Conservation (phyloP, 1,140 invertebrate genomes). For the Mesaphorura yosii region DNA sequence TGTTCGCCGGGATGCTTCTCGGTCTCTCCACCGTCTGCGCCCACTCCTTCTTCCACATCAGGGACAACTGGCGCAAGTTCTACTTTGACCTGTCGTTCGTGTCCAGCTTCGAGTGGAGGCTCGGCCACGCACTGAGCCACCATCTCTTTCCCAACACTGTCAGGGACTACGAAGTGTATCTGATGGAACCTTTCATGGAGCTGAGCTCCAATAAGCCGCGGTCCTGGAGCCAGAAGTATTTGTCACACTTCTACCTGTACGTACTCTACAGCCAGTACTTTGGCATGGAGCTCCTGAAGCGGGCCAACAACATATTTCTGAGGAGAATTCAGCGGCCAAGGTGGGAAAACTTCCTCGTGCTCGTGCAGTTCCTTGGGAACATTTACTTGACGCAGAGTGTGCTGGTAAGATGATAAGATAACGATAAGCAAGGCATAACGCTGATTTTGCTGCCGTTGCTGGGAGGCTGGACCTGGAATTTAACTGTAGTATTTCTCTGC, state of each 20-base stretch:
- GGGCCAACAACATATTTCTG: no score
- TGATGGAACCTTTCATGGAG: no score
- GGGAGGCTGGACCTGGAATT: no score
- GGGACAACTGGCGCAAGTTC: conserved; percentile 69
- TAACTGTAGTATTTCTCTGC: no score
- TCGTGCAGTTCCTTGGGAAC: conserved; percentile 36
- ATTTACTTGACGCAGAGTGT: conserved; percentile 34
- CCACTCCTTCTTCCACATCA: conserved; percentile 73
- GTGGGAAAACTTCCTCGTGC: conserved; percentile 43
- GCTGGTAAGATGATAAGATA: conserved; percentile 13
- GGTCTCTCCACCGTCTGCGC: conserved; percentile 45
- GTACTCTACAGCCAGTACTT: no score
- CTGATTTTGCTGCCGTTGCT: no score
- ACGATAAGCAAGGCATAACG: conserved; percentile 4
- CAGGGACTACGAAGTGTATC: conserved; percentile 2
- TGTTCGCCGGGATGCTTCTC: conserved; percentile 44
- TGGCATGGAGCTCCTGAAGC: no score
- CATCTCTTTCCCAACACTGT: conserved; percentile 62
- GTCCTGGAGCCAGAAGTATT: no score
- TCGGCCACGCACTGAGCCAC: conserved; percentile 34
- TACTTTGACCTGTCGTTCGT: conserved; percentile 59
- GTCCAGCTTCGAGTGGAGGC: conserved; percentile 53
- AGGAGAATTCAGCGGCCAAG: no score
- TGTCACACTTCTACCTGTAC: not conserved
- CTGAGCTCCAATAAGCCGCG: no score